A percentile compares a stretch with the other conserved stretches of the same genome.
Evolutionary conservation across 2,797 vertebrate genomes (phyloP).

Genomic region (Sebastes melanostomus): DNA sequence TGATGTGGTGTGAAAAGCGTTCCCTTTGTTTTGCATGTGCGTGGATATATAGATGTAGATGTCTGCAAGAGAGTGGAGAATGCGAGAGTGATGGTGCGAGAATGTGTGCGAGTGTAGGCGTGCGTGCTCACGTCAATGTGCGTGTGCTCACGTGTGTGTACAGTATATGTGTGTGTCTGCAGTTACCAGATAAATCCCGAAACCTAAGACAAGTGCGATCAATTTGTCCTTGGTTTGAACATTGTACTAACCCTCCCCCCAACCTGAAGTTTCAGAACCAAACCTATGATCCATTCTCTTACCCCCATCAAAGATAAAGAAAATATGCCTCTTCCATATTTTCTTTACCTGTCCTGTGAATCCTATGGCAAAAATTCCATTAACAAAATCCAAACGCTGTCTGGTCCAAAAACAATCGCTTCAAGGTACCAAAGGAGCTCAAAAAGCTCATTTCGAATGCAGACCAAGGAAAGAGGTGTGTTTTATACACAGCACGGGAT

Average conservation of each 20-base stretch:
- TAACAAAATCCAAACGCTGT: conserved; percentile 75
- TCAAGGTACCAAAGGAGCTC: conserved; percentile 59
- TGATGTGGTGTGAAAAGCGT: conserved; percentile 78
- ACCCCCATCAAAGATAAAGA: conserved; percentile 89
- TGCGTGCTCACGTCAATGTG: not conserved
- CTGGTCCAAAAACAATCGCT: conserved; percentile 74
- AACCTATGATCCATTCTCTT: conserved; percentile 85
- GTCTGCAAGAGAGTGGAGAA: conserved; percentile 53
- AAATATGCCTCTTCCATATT: conserved; percentile 85
- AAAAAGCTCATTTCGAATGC: conserved; percentile 64
- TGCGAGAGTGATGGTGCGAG: conserved; percentile 31
- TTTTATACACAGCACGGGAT: conserved; percentile 39
- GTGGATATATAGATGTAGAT: conserved; percentile 67
- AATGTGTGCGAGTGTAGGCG: conserved; percentile 2
- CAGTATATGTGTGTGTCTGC: conserved; percentile 82
- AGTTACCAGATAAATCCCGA: conserved; percentile 79
- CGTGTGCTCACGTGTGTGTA: conserved; percentile 47
- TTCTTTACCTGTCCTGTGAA: conserved; percentile 88
- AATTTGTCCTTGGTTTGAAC: conserved; percentile 88
- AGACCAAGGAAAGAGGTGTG: conserved; percentile 76
- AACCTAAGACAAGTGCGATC: conserved; percentile 84
- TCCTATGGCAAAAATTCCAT: conserved; percentile 78
- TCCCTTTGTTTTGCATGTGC: conserved; percentile 80
- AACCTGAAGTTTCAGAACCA: conserved; percentile 80
- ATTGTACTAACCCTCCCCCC: conserved; percentile 85